Conservation (phyloP, 2,797 vertebrate species). For the Rhabdophis nuchalis region DNA sequence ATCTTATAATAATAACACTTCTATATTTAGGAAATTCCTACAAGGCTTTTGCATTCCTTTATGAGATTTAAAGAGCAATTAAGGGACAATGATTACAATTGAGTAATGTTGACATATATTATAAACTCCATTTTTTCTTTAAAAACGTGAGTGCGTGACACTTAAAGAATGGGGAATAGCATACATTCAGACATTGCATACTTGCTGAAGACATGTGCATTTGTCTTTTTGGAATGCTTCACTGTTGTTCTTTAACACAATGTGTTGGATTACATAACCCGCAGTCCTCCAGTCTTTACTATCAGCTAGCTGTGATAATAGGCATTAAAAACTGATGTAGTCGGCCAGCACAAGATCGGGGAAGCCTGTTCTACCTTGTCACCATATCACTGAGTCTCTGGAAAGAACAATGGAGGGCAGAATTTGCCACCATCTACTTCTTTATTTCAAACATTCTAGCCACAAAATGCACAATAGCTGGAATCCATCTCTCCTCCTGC, state of each 20-base stretch:
- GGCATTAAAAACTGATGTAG: background rate
- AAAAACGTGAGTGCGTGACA: background rate
- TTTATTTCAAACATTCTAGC: background rate
- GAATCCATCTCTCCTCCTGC: constrained; percentile 1
- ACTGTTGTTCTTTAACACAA: background rate
- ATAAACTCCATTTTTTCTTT: background rate
- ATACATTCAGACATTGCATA: background rate
- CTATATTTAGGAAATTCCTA: constrained; percentile 31
- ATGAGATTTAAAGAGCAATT: background rate
- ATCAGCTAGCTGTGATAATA: background rate
- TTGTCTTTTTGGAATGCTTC: background rate
- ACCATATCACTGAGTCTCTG: background rate
- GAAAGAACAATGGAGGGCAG: background rate
- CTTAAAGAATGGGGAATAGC: background rate
- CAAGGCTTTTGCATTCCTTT: background rate
- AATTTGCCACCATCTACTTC: background rate
- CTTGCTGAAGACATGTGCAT: background rate
- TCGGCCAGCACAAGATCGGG: background rate
- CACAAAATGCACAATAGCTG: background rate
- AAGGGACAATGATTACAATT: background rate
- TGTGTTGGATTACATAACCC: background rate
- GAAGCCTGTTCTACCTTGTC: background rate
- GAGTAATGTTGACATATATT: background rate
- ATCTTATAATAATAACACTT: constrained; percentile 10
- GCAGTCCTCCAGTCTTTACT: background rate